phyloP scores from a whole-genome alignment of 1,140 invertebrate genomes.

The Branchinecta lynchi region DNA sequence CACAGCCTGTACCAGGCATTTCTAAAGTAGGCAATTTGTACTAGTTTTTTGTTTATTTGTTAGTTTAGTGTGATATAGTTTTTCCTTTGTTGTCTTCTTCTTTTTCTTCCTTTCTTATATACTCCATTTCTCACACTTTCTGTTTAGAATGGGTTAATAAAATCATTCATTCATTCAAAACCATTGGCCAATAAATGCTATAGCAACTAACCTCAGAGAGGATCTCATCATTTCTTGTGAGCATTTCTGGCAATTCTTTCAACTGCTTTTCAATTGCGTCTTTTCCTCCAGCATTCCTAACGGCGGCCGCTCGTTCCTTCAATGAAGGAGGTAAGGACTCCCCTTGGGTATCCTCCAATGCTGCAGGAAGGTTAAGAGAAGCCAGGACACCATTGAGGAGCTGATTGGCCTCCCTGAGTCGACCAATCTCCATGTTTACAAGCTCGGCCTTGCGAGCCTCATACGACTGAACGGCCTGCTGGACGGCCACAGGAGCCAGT shows the following conservation, averaged over 20 bases:
- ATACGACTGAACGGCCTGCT: conserved; percentile 70
- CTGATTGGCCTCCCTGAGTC: conserved; percentile 75
- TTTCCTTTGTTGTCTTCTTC: too few relatives aligned
- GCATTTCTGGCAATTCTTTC: conserved; percentile 71
- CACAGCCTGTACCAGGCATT: too few relatives aligned
- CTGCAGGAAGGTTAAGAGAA: conserved; percentile 88
- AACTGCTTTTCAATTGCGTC: conserved; percentile 38
- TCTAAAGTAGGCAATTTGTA: too few relatives aligned
- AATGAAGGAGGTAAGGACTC: conserved; percentile 72
- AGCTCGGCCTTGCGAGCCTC: conserved; percentile 67
- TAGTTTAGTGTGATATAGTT: too few relatives aligned
- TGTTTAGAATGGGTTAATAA: too few relatives aligned
- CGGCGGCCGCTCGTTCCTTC: conserved; percentile 60
- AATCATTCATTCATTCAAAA: too few relatives aligned
- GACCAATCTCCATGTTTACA: conserved; percentile 46
- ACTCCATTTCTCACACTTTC: too few relatives aligned
- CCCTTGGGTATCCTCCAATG: conserved; percentile 66
- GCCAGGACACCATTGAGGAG: conserved; percentile 77
- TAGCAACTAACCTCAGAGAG: conserved; percentile 58
- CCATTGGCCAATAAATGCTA: conserved; percentile 14
- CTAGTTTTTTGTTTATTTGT: too few relatives aligned
- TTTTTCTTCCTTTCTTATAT: too few relatives aligned
- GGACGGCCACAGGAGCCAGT: conserved; percentile 72
- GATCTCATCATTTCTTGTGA: conserved; percentile 87
- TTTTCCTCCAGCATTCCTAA: conserved; percentile 46